phyloP scores from a whole-genome alignment of 35 echinoderm and acorn worm species.

The Hemicentrotus pulcherrimus region DNA sequence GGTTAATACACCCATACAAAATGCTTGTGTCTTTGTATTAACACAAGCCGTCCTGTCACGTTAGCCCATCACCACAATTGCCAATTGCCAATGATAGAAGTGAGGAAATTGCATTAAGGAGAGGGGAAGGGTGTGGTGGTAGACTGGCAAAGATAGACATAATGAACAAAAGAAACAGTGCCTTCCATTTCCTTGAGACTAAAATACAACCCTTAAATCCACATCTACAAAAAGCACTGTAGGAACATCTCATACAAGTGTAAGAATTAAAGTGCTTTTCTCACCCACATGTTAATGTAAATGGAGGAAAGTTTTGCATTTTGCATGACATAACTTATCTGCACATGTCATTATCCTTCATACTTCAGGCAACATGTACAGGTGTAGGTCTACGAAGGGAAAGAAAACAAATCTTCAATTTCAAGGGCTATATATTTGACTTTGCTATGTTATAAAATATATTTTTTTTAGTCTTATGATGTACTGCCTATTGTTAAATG shows the following conservation, averaged over 20 bases:
- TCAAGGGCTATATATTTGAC: too few species aligned
- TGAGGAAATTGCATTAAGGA: constrained; percentile 10
- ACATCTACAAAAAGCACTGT: not conserved
- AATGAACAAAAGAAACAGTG: not conserved
- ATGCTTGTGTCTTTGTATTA: not conserved
- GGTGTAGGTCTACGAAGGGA: too few species aligned
- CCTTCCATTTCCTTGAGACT: not conserved
- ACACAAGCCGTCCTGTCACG: not conserved
- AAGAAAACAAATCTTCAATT: too few species aligned
- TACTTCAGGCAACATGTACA: too few species aligned
- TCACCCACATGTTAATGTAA: not conserved
- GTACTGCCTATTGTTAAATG: too few species aligned
- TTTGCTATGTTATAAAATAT: too few species aligned
- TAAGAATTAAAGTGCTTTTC: not conserved
- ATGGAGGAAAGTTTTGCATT: not conserved
- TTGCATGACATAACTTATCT: not conserved
- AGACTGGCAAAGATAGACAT: not conserved
- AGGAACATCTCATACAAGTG: too few species aligned
- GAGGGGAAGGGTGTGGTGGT: not conserved
- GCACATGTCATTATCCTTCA: not conserved
- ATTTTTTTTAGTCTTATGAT: too few species aligned
- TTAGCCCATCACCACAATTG: not conserved
- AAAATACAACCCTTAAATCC: not conserved
- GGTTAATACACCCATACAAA: not conserved
- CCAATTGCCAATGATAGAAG: not conserved